phyloP scores from a whole-genome alignment of 2,113 vertebrate genomes.

The Megatriorchis doriae region DNA sequence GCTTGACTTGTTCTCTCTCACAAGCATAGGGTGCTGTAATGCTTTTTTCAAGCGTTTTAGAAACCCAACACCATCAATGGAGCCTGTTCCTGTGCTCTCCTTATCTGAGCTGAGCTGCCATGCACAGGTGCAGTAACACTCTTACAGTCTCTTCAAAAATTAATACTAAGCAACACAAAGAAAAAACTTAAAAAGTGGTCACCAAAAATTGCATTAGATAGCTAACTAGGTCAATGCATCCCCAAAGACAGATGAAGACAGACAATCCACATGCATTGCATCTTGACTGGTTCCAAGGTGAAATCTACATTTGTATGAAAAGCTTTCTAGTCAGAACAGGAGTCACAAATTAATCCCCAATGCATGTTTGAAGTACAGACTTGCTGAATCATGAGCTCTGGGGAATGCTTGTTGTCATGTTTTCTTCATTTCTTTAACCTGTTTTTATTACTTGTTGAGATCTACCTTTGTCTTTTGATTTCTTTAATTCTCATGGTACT shows the following conservation, averaged over 20 bases:
- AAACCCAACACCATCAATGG: not conserved
- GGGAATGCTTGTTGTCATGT: not conserved
- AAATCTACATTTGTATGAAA: not conserved
- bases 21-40: not conserved
- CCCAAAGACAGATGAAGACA: not conserved
- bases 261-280: not conserved
- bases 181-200: not conserved
- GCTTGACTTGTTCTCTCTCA: rapidly evolving
- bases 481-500: not conserved
- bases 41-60: not conserved
- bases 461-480: not conserved
- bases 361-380: not conserved
- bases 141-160: not conserved
- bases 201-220: not conserved
- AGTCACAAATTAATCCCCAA: not conserved
- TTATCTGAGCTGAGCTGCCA: not conserved
- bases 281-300: not conserved
- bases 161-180: not conserved
- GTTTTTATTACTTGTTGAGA: not conserved
- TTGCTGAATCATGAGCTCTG: not conserved
- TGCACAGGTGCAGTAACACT: not conserved
- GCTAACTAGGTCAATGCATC: not conserved
- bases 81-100: not conserved
- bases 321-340: not conserved
- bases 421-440: not conserved